Conservation (phyloP, 2,113 vertebrate genomes). For the Helogale parvula region DNA sequence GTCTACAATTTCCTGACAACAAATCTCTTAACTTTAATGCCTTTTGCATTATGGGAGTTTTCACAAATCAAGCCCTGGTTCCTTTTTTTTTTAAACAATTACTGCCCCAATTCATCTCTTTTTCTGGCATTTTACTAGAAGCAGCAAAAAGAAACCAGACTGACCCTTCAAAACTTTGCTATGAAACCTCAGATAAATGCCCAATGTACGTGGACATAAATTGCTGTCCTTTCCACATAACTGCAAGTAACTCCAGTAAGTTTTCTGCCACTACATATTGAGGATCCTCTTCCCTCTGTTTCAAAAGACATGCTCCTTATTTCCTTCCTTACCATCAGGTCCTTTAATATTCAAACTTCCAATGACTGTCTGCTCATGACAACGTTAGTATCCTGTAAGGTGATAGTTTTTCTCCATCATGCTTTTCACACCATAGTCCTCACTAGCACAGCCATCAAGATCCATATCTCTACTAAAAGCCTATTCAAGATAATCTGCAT, state of each 20-base stretch:
- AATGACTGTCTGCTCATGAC: background rate
- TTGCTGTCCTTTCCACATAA: background rate
- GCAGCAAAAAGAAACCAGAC: background rate
- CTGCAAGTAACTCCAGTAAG: background rate
- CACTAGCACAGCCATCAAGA: background rate
- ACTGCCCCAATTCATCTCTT: background rate
- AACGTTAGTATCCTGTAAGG: background rate
- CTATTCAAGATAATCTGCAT: background rate
- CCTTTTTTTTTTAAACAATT: background rate
- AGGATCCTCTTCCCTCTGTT: background rate
- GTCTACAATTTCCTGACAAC: background rate
- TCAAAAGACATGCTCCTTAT: background rate
- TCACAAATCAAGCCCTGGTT: background rate
- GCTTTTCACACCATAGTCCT: background rate
- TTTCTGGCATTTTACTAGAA: background rate
- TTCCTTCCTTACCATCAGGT: background rate
- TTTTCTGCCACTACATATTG: background rate
- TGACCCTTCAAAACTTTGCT: background rate
- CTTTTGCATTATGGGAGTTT: background rate
- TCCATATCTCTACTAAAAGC: background rate
- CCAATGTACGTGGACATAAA: background rate
- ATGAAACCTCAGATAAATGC: background rate
- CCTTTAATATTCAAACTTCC: background rate
- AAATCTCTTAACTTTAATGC: background rate
- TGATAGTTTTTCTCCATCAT: background rate